Percentiles rank a stretch among this genome's conserved stretches.
Evolutionary conservation across 2,797 vertebrate species (phyloP).

Genomic region (Hylomyscus alleni): DNA sequence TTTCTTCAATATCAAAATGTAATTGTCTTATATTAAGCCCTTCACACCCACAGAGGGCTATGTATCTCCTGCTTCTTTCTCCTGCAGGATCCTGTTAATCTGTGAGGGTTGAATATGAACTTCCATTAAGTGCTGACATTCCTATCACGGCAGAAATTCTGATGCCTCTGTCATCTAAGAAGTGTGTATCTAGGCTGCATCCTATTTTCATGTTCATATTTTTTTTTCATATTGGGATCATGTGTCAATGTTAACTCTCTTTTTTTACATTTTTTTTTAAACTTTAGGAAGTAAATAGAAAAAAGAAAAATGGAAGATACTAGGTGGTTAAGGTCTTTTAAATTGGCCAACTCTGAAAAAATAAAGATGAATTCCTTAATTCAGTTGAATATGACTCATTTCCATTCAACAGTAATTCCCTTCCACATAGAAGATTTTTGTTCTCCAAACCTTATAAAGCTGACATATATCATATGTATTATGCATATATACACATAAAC

Average conservation of each 20-base stretch:
- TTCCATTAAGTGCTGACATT: not conserved
- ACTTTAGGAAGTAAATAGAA: not conserved
- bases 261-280: not conserved
- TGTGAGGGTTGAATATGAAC: not conserved
- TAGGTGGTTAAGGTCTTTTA: not conserved
- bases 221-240: not conserved
- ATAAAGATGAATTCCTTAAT: not conserved
- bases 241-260: not conserved
- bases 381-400: not conserved
- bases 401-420: not conserved
- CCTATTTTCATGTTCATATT: not conserved
- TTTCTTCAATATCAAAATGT: not conserved
- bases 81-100: not conserved
- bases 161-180: not conserved
- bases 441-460: not conserved
- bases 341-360: not conserved
- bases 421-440: not conserved
- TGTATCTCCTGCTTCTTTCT: not conserved
- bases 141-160: not conserved
- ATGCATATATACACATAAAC: too few species aligned
- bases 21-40: not conserved
- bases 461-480: not conserved
- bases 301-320: not conserved
- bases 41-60: not conserved
- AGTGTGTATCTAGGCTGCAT: not conserved